These are phyloP conservation scores for Gymnoscopelus microlampas DNA, from an alignment of 2,797 vertebrate genomes.

Conservation along the genomic window DNA sequence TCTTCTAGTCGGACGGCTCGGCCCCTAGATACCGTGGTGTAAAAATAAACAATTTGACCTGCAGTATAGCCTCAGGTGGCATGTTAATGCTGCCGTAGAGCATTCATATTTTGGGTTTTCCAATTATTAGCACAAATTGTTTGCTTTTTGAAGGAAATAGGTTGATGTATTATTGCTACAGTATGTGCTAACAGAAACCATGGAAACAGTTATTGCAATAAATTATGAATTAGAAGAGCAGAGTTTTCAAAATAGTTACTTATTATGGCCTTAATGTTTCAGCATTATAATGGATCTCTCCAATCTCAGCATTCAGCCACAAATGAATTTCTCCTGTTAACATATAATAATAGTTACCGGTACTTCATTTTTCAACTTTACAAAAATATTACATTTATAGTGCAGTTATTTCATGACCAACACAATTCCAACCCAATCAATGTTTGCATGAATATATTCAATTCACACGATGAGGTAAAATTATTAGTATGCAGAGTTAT, in stretches of 20 bases:
- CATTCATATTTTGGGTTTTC: conserved; percentile 29
- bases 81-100: conserved; percentile 4
- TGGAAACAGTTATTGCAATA: conserved; percentile 59
- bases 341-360: background rate
- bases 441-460: conserved; percentile 40
- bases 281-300: conserved; percentile 38
- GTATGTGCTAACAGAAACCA: conserved; percentile 66
- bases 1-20: background rate
- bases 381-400: background rate
- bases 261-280: conserved; percentile 55
- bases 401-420: background rate
- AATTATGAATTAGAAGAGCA: conserved; percentile 49
- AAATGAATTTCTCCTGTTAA: conserved; percentile 14
- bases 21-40: background rate
- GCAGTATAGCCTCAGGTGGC: conserved; percentile 7
- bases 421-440: conserved; percentile 5
- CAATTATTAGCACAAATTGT: conserved; percentile 37
- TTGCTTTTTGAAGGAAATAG: conserved; percentile 51
- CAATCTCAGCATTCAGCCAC: conserved; percentile 34
- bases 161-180: conserved; percentile 50
- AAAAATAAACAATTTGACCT: conserved; percentile 30
- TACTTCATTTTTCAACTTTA: background rate
- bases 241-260: conserved; percentile 41
- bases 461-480: conserved; percentile 29
- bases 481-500: conserved; percentile 24